Evolutionary conservation across 1,140 invertebrate genomes (phyloP).

Genomic region (Thrips palmi): DNA sequence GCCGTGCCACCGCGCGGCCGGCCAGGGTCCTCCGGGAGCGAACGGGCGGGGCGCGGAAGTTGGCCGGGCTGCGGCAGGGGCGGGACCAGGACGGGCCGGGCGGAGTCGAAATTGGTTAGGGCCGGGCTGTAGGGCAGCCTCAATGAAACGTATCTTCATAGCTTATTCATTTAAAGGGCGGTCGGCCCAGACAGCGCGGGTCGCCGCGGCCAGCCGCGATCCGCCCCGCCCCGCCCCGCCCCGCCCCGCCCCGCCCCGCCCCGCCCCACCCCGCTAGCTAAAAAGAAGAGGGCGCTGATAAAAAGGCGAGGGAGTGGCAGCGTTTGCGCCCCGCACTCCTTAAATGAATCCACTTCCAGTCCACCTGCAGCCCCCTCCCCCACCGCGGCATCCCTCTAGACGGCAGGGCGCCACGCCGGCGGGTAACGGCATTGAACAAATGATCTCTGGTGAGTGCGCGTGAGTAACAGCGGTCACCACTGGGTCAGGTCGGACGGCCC

Average conservation of each 20-base stretch:
- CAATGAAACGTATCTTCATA: neutral
- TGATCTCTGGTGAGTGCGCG: too few species aligned
- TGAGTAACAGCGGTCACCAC: too few species aligned
- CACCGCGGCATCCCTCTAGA: neutral
- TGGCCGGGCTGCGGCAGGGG: too few species aligned
- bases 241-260: conserved; percentile 1
- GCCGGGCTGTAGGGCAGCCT: too few species aligned
- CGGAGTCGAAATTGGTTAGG: too few species aligned
- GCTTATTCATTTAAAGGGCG: neutral
- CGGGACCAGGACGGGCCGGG: too few species aligned
- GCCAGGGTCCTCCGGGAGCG: too few species aligned
- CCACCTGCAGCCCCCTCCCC: conserved; percentile 2
- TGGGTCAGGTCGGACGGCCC: too few species aligned
- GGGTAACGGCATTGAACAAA: neutral
- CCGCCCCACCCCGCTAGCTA: conserved; percentile 3
- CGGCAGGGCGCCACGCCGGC: neutral
- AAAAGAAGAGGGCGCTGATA: too few species aligned
- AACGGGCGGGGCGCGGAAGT: too few species aligned
- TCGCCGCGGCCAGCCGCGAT: conserved; percentile 6
- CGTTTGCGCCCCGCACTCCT: conserved; percentile 4
- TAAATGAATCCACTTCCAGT: conserved; percentile 8
- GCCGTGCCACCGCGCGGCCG: too few species aligned
- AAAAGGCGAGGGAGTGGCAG: too few species aligned
- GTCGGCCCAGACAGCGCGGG: conserved; percentile 1
- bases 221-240: conserved; percentile 9